Evolutionary conservation across 2,888 invertebrate genomes (phyloP).

Genomic region (Bursaphelenchus okinawaensis): DNA sequence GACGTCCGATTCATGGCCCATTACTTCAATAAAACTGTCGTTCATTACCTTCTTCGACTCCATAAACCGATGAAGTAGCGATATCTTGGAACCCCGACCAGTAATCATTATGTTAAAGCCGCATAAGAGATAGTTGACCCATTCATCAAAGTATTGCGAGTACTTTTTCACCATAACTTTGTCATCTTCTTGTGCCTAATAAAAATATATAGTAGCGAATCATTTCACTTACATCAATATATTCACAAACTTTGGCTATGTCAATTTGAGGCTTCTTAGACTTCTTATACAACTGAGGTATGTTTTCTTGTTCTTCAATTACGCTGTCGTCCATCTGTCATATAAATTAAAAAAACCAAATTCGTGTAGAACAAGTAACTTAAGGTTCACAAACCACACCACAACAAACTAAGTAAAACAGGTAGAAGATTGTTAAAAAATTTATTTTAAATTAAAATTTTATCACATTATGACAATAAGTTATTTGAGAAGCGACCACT

Average conservation of each 20-base stretch:
- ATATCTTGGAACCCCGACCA: constrained; percentile 6
- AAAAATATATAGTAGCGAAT: neutral
- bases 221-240: neutral
- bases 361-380: neutral
- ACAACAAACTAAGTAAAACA: neutral
- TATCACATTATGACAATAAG: neutral
- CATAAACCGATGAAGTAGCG: neutral
- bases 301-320: neutral
- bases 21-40: neutral
- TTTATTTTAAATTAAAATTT: constrained; percentile 4
- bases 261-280: neutral
- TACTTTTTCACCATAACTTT: neutral
- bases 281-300: neutral
- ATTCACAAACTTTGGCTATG: neutral
- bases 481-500: constrained; percentile 92
- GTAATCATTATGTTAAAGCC: constrained; percentile 5
- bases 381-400: neutral
- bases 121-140: neutral
- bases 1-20: neutral
- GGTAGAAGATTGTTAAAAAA: neutral
- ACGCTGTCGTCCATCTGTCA: neutral
- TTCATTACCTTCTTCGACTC: neutral
- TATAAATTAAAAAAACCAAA: neutral
- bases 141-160: neutral
- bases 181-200: neutral